Conservation (phyloP, 2,113 vertebrate species). For the Plotosus lineatus region DNA sequence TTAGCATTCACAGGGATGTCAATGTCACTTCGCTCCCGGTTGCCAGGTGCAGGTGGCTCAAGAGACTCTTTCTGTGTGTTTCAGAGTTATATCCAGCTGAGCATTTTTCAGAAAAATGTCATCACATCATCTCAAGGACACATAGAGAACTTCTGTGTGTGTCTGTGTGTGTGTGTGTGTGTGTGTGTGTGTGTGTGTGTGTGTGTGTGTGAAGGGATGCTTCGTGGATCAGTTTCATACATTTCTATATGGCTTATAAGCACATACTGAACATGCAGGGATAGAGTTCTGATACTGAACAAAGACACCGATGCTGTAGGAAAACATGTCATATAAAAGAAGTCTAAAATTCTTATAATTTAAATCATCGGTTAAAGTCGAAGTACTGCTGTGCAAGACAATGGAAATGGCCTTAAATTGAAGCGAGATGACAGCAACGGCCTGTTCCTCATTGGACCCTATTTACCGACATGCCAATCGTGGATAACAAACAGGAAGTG, state of each 20-base stretch:
- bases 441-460: neutral
- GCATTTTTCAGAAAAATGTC: conserved; percentile 24
- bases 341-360: neutral
- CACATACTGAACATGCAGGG: neutral
- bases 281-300: neutral
- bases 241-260: neutral
- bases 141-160: too few species aligned
- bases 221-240: neutral
- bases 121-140: conserved; percentile 14
- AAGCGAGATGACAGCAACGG: neutral
- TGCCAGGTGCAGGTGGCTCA: conserved; percentile 4
- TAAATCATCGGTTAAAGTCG: neutral
- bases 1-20: conserved; percentile 24
- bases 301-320: neutral
- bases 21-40: neutral
- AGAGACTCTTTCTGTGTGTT: neutral
- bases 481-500: neutral
- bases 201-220: conserved; percentile 3
- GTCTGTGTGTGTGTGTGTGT: neutral
- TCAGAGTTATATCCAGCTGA: conserved; percentile 15
- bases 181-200: too few species aligned
- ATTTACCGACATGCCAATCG: neutral
- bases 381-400: neutral
- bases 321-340: neutral
- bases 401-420: neutral